Base-by-base conservation (phyloP, 2,888 invertebrate species). In the Steinernema hermaphroditum region DNA sequence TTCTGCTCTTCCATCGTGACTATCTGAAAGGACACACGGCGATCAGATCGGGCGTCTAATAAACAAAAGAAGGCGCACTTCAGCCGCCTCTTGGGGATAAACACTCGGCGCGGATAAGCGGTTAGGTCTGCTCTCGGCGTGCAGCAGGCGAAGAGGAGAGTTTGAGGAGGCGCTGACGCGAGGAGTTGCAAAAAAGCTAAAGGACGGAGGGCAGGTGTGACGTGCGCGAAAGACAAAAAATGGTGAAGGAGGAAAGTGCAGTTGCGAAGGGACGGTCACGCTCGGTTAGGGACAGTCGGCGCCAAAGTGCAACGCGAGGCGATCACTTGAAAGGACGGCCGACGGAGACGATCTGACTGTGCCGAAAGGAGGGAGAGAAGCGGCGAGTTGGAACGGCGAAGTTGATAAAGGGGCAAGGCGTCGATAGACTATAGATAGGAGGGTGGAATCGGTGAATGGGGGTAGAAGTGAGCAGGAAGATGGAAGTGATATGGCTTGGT, bases 1-100 rank as follows among this genome's bases (percentile, higher is more conserved):
- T 62, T 29, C 6, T 62, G 62, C 12, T 62, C 62, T 62, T 62
- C 62, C 62, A 62, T 62, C 19, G 62, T 62, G 14, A 14, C 14
- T 32, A 34, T 62, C 62, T 62, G 32, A 62, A 62, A 62, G 62
- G 2, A 14, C 54, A 27, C 27, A 46, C 22, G 22, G 16, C 27
- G 29, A 32, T 62, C 62, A 14, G 22, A 9, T 54, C 24, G 19
- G 19, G 62, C 12, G 37, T 37, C 37, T 37, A 32, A 62, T 62
- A 62, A 62, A 62, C 62, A 62, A 32, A 32, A 29, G 62, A 9
- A 32, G 32, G 62, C 62, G 62, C 29, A 62, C 9, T 24, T 12
- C 8, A 62, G 62, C 19, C 62, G 22, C 12, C 54, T 54, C 9
- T 22, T 2, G 27, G 62, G 32, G 27, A 62, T 62, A 62, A 62